Percentiles rank a stretch among this genome's conserved stretches.
Conservation (phyloP, 2,888 invertebrate genomes). For the Acleris cristana region DNA sequence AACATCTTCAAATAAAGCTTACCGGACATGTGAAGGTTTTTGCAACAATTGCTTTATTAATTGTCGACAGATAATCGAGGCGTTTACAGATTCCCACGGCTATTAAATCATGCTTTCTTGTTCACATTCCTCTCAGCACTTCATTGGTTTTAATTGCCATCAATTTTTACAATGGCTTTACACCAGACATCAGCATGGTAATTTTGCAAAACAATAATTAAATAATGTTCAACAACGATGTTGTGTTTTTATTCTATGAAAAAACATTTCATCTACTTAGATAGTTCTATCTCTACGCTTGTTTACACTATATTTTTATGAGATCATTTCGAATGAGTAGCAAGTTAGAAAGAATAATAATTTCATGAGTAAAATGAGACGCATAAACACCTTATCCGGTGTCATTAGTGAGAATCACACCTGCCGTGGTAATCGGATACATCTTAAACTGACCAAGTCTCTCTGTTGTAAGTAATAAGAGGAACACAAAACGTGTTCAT, state of each 20-base stretch:
- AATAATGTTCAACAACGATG: too few species aligned
- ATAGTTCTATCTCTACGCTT: too few species aligned
- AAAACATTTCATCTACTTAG: too few species aligned
- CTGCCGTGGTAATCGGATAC: constrained; percentile 41
- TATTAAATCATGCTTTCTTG: constrained; percentile 67
- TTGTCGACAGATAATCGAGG: constrained; percentile 65
- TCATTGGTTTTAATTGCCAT: constrained; percentile 76
- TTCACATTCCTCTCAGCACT: constrained; percentile 71
- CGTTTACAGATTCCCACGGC: constrained; percentile 78
- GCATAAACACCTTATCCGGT: constrained; percentile 36
- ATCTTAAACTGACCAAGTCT: constrained; percentile 19
- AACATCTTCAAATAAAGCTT: neutral
- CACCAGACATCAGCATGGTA: constrained; percentile 46
- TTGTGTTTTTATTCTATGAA: too few species aligned
- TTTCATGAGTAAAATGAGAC: constrained; percentile 21
- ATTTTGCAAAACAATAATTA: too few species aligned
- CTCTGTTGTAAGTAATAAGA: constrained; percentile 37
- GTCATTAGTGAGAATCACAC: constrained; percentile 41
- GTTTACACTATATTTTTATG: too few species aligned
- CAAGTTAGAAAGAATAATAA: constrained; percentile 11
- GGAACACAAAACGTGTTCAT: constrained; percentile 28
- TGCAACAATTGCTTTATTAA: constrained; percentile 64
- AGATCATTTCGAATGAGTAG: constrained; percentile 33
- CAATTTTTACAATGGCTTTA: constrained; percentile 77
- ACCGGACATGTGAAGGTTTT: constrained; percentile 40